Evolutionary conservation across 2,113 vertebrate genomes (phyloP), one percentile per base, ranked within the genome.

Genomic region (Mugil cephalus): DNA sequence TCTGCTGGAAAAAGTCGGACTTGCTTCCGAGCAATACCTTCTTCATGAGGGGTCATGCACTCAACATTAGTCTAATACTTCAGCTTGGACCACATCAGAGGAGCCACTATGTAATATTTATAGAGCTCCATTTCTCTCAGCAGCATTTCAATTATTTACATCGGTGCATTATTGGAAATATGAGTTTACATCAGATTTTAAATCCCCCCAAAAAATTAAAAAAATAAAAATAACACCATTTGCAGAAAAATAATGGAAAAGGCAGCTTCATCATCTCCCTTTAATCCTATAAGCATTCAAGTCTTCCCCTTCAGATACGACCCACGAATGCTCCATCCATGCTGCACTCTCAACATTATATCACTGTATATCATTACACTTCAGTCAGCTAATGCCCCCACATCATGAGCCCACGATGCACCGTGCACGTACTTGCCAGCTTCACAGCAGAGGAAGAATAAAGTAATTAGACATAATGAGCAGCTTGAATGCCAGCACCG

Each of bases 331-430:
- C 24, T 30, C 46, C 54, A 45, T 15, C 7, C 35, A 17, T n/a
- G 40, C 66, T 40, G 70, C 71, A 47, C 0, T 12, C 45, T 71
- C 61, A 19, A 45, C 50, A 56, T 53, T 24, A 38, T 12, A 50
- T 76, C 12, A 19, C 39, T 81, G 38, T 24, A 36, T 48, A 77
- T 65, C 17, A 17, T 63, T 61, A 54, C 34, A 11, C 55, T 55
- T 63, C 53, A 47, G 43, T 18, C 30, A 50, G 9, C 40, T 34
- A 17, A 2, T 47, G 15, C 53, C 21, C 12, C 24, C 43, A 68
- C 55, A 74, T 68, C 21, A 66, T 14, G 15, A 34, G n/a, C n/a
- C n/a, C n/a, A n/a, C n/a, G n/a, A n/a, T n/a, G n/a, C n/a, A n/a
- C n/a, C n/a, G n/a, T n/a, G n/a, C n/a, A n/a, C 17, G 8, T 43